phyloP scores from a whole-genome alignment of 2,888 invertebrate genomes.

The Lithosia quadra region DNA sequence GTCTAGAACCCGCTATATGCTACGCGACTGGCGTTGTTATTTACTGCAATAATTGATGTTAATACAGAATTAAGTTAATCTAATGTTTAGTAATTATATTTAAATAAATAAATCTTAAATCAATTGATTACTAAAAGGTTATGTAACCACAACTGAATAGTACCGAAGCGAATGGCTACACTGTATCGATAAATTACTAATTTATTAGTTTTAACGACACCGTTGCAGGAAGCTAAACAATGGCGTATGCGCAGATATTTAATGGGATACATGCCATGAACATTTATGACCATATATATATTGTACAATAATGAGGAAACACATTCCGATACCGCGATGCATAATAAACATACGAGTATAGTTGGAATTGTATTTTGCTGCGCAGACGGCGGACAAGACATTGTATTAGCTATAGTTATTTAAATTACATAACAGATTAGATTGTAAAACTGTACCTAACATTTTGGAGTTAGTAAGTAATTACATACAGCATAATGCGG shows the following conservation, averaged over 20 bases:
- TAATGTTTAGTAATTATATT: no score
- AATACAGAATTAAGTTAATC: no score
- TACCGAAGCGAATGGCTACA: no score
- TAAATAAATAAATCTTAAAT: no score
- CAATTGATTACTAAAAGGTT: no score
- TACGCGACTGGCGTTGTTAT: no score
- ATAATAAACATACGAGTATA: conserved; percentile 32
- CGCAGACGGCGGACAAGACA: neutral
- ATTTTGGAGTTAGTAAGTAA: no score
- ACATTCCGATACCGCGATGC: conserved; percentile 27
- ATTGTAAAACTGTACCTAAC: no score
- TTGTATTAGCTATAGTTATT: neutral
- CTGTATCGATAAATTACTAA: neutral
- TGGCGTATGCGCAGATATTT: conserved; percentile 28
- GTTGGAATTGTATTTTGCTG: neutral
- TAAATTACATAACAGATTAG: neutral
- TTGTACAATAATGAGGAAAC: conserved; percentile 44
- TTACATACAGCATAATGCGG: no score
- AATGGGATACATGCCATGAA: conserved; percentile 32
- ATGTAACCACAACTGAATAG: neutral
- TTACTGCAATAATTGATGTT: no score
- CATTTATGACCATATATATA: conserved; percentile 39
- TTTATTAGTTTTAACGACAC: conserved; percentile 21
- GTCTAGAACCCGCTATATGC: no score
- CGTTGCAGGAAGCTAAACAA: conserved; percentile 47